Base-by-base conservation (phyloP, 2,113 vertebrate species). In the Mugil cephalus region DNA sequence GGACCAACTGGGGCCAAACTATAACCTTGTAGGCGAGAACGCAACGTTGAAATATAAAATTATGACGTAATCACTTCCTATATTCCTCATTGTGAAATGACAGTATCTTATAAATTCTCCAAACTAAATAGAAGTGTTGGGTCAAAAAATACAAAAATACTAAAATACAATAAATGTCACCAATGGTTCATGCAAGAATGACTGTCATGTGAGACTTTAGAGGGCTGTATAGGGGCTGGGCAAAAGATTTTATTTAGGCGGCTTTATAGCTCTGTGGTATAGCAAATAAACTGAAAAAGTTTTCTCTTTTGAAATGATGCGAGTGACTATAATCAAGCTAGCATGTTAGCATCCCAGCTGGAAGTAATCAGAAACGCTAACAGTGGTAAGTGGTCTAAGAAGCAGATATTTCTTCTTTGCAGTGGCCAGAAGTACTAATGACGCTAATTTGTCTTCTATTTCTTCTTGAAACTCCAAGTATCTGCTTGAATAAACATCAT, bases 1-100 rank as follows among this genome's bases (percentile, higher is more conserved):
- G 50, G 38, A 38, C 63, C 40, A 43, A 69, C 69, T 40, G 11
- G 45, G 67, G 69, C 60, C 75, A 61, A 58, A 73, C 14, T 35
- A 36, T 17, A 62, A 69, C 64, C 47, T 11, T 42, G 40, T 42
- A 42, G 4, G 13, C 6, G 40, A 13, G 7, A 45, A 45, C 2
- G 6, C 14, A 45, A 45, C 15, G 13, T 3, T 45, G 43, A 6
- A 14, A 13, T 15, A 4, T 45, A n/a, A 45, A n/a, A 45, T 8
- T n/a, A 45, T n/a, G 15, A 6, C 12, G 13, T 43, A 30, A 30
- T 30, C 24, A 30, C 5, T 30, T 30, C 24, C 24, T 30, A 30
- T 30, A 30, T 30, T 2, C 24, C 24, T 30, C 24, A 30, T 5
- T 21, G 47, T 12, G 8, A 19, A 10, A 19, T 18, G 19, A 6